Conservation (phyloP, 2,888 invertebrate species). For the Cabera pusaria region DNA sequence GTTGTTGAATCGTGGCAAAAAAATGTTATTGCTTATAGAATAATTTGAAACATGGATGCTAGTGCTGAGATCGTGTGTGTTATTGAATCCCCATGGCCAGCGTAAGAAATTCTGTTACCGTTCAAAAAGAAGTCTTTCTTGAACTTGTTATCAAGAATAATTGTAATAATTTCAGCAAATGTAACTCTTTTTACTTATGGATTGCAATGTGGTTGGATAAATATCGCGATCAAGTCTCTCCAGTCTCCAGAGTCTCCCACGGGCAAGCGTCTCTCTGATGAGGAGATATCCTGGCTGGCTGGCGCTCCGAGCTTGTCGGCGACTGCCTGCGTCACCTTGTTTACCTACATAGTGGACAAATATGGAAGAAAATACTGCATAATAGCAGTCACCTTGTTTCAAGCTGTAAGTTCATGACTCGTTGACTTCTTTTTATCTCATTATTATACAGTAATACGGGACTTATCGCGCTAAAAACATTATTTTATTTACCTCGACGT, state of each 20-base stretch:
- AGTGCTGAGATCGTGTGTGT: too few species aligned
- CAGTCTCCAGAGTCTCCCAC: conserved; percentile 49
- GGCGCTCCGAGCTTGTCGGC: conserved; percentile 35
- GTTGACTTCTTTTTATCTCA: conserved; percentile 26
- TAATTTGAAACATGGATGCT: too few species aligned
- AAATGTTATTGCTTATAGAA: too few species aligned
- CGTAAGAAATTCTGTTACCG: too few species aligned
- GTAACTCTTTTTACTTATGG: conserved; percentile 56
- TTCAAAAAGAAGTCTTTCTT: too few species aligned
- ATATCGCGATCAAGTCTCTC: conserved; percentile 56
- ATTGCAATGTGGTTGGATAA: conserved; percentile 62
- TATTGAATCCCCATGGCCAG: too few species aligned
- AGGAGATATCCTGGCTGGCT: conserved; percentile 60
- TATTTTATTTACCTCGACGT: background rate
- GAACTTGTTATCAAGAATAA: too few species aligned
- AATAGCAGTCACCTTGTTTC: conserved; percentile 12
- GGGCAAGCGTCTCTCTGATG: conserved; percentile 46
- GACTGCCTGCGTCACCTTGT: conserved; percentile 10
- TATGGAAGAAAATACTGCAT: conserved; percentile 21
- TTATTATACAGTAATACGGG: conserved; percentile 37
- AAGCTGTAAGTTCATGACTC: conserved; percentile 23
- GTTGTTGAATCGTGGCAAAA: too few species aligned
- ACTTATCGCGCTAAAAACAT: too few species aligned
- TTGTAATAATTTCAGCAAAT: conserved; percentile 50
- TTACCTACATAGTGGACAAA: conserved; percentile 12